These are phyloP conservation scores for Archivesica marissinica DNA, from an alignment of 1,140 invertebrate genomes.

Conservation along the genomic window DNA sequence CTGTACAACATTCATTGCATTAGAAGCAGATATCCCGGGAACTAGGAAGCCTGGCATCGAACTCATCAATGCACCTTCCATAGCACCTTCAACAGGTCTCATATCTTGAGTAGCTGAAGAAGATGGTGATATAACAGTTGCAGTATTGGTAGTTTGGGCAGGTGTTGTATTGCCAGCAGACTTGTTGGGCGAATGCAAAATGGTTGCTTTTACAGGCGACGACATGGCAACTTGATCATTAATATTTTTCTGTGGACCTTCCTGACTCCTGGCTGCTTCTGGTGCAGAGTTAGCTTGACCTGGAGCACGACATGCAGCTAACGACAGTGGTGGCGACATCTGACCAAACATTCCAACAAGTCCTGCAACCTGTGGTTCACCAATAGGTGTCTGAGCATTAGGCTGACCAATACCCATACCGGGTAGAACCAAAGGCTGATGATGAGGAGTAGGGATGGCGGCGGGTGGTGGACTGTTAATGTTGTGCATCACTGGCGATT, in stretches of 20 bases:
- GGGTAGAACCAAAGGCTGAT: slow-evolving; percentile 43
- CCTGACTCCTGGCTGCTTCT: slow-evolving; percentile 5
- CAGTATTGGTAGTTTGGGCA: background rate
- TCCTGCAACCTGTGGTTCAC: slow-evolving; percentile 55
- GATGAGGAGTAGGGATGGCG: background rate
- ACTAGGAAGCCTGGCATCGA: slow-evolving; percentile 36
- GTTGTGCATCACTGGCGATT: slow-evolving; percentile 29
- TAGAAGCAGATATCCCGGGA: slow-evolving; percentile 23
- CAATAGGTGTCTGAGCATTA: slow-evolving; percentile 25
- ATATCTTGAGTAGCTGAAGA: background rate
- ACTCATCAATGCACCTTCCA: slow-evolving; percentile 6
- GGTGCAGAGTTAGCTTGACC: background rate
- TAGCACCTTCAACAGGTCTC: background rate
- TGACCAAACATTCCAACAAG: slow-evolving; percentile 48
- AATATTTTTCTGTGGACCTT: background rate
- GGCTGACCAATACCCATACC: slow-evolving; percentile 53
- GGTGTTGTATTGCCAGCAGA: slow-evolving; percentile 31
- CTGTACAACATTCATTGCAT: slow-evolving; percentile 37
- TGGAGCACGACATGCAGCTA: slow-evolving; percentile 14
- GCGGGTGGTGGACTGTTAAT: slow-evolving; percentile 38
- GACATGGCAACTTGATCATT: background rate
- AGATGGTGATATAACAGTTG: background rate
- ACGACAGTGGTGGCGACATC: slow-evolving; percentile 47
- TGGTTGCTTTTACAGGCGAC: slow-evolving; percentile 32
- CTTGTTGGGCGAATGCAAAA: slow-evolving; percentile 5